Conservation (phyloP, 2,113 vertebrate genomes). For the Atlantisia rogersi region DNA sequence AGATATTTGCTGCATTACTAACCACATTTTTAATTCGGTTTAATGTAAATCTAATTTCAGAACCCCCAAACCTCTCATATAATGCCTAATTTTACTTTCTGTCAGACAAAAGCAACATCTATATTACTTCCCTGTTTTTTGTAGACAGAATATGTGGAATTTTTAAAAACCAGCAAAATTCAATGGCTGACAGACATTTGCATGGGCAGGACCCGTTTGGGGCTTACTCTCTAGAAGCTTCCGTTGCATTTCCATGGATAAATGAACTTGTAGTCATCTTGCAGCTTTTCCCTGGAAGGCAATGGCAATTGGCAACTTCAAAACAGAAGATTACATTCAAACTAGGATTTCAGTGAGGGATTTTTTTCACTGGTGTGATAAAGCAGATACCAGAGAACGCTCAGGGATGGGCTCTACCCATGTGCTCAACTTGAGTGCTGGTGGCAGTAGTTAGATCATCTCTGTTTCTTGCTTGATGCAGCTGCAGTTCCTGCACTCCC, state of each 20-base stretch:
- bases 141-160: neutral
- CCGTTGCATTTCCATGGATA: neutral
- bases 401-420: neutral
- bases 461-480: neutral
- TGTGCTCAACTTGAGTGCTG: neutral
- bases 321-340: neutral
- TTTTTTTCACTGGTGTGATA: neutral
- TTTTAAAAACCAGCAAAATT: neutral
- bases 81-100: neutral
- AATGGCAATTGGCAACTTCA: neutral
- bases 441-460: neutral
- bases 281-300: neutral
- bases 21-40: neutral
- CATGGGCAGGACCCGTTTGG: neutral
- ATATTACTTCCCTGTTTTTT: neutral
- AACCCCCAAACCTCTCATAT: neutral
- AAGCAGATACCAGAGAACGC: neutral
- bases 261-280: neutral
- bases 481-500: neutral
- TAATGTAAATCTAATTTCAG: neutral
- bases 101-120: neutral
- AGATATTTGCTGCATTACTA: neutral
- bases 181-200: neutral
- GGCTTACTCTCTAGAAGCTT: neutral
- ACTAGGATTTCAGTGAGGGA: neutral